Evolutionary conservation across 2,888 invertebrate species (phyloP).

Genomic region (Cheilosia pagana): DNA sequence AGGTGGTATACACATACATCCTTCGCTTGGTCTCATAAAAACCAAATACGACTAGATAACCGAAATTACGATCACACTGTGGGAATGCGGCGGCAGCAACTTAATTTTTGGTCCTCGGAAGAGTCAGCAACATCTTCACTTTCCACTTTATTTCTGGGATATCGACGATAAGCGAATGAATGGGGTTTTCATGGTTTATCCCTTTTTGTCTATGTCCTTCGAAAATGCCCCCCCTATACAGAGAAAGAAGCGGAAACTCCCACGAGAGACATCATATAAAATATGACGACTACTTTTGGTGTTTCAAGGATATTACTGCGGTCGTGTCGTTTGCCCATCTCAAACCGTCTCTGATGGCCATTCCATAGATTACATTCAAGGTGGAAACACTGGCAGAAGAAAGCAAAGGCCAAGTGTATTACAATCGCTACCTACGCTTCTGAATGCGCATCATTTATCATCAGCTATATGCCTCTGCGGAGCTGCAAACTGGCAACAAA

Average conservation of each 20-base stretch:
- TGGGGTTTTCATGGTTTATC: slow-evolving; percentile 54
- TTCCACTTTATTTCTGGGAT: slow-evolving; percentile 64
- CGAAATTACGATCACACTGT: slow-evolving; percentile 58
- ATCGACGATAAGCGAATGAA: slow-evolving; percentile 68
- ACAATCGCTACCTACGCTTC: slow-evolving; percentile 15
- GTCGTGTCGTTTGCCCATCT: slow-evolving; percentile 9
- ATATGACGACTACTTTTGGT: slow-evolving; percentile 31
- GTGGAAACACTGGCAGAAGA: slow-evolving; percentile 20
- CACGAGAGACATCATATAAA: slow-evolving; percentile 47
- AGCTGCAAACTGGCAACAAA: neutral
- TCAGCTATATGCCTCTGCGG: slow-evolving; percentile 2
- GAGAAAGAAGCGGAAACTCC: slow-evolving; percentile 37
- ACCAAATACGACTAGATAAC: slow-evolving; percentile 70
- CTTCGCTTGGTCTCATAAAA: slow-evolving; percentile 58
- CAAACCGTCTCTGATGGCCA: slow-evolving; percentile 49
- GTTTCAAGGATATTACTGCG: slow-evolving; percentile 36
- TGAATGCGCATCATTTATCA: slow-evolving; percentile 66
- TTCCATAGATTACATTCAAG: slow-evolving; percentile 25
- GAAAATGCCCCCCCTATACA: slow-evolving; percentile 4
- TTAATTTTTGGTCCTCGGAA: slow-evolving; percentile 70
- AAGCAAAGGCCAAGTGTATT: slow-evolving; percentile 4
- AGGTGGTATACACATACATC: slow-evolving; percentile 32
- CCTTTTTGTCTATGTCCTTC: slow-evolving; percentile 48
- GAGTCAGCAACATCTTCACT: slow-evolving; percentile 61
- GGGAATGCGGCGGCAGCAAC: slow-evolving; percentile 39